Evolutionary conservation across 2,888 invertebrate genomes (phyloP).

Genomic region (Athetis lepigone): DNA sequence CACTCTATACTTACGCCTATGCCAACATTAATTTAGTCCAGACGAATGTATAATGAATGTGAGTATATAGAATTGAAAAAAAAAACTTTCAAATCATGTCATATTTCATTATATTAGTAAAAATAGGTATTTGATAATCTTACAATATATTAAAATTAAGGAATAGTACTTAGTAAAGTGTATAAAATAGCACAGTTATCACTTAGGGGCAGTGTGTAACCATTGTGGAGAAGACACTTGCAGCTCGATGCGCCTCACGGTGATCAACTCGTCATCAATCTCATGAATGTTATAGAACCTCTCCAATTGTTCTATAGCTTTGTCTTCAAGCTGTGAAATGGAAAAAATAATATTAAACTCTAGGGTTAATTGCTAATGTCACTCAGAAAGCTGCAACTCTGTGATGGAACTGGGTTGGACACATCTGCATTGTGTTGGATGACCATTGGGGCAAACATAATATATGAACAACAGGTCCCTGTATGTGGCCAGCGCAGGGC

Average conservation of each 20-base stretch:
- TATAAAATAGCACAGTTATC: constrained; percentile 80
- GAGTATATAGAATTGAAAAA: neutral
- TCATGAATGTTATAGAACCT: constrained; percentile 93
- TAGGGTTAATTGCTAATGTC: no score
- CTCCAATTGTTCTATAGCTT: constrained; percentile 95
- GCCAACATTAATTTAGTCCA: no score
- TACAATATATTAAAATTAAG: constrained; percentile 41
- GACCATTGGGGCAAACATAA: no score
- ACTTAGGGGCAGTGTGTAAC: constrained; percentile 87
- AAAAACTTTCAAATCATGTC: neutral
- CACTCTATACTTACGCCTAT: no score
- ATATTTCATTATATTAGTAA: constrained; percentile 57
- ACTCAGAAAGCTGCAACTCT: no score
- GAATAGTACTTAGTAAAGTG: constrained; percentile 54
- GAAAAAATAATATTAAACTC: neutral
- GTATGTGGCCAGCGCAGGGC: no score
- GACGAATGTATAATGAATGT: no score
- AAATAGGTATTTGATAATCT: constrained; percentile 56
- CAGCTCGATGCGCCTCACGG: constrained; percentile 92
- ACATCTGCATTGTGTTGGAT: no score
- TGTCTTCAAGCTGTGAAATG: constrained; percentile 94
- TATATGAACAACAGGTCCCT: no score
- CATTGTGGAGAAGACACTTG: constrained; percentile 91
- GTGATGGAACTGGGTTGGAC: no score
- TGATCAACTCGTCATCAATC: constrained; percentile 93